Percentiles rank a stretch among this genome's conserved stretches.
Conservation (phyloP, 2,797 vertebrate genomes). For the Eulemur albifrons region DNA sequence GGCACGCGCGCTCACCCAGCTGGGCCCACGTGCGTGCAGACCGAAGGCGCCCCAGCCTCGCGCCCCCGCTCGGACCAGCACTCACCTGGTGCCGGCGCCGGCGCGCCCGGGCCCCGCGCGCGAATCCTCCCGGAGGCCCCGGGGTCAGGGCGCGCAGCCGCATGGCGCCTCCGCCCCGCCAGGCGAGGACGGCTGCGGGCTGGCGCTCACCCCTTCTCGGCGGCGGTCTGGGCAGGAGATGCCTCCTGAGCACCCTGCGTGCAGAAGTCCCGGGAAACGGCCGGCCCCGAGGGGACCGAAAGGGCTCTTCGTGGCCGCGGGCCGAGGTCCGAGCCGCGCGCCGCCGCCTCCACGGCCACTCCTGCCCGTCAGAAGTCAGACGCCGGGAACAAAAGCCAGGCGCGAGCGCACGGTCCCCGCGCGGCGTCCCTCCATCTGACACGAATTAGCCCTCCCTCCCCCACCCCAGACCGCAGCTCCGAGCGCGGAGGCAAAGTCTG, state of each 20-base stretch:
- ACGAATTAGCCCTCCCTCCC: constrained; percentile 49
- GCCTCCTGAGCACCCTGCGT: background rate
- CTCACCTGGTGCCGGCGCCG: constrained; percentile 46
- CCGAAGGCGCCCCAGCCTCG: fast-evolving
- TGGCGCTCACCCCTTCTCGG: background rate
- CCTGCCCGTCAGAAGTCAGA: constrained; percentile 20
- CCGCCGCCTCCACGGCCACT: background rate
- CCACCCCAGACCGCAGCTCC: constrained; percentile 8
- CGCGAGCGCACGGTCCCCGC: constrained; percentile 30
- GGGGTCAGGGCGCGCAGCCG: constrained; percentile 51
- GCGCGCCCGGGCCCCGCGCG: background rate
- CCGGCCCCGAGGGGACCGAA: background rate
- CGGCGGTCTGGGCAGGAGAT: background rate
- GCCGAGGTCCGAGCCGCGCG: background rate
- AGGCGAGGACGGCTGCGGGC: background rate
- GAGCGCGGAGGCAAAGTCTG: background rate
- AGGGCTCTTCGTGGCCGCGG: background rate
- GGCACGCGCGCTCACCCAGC: background rate
- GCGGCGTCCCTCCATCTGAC: constrained; percentile 49
- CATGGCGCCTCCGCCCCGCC: constrained; percentile 17
- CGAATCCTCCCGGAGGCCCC: constrained; percentile 9
- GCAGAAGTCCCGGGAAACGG: background rate
- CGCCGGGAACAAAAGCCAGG: constrained; percentile 44
- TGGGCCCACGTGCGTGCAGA: background rate
- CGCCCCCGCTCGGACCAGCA: background rate